A percentile compares a stretch with the other conserved stretches of the same genome.
phyloP scores from a whole-genome alignment of 92 coral and sea anemone species.

The Isaurus tuberculatus region DNA sequence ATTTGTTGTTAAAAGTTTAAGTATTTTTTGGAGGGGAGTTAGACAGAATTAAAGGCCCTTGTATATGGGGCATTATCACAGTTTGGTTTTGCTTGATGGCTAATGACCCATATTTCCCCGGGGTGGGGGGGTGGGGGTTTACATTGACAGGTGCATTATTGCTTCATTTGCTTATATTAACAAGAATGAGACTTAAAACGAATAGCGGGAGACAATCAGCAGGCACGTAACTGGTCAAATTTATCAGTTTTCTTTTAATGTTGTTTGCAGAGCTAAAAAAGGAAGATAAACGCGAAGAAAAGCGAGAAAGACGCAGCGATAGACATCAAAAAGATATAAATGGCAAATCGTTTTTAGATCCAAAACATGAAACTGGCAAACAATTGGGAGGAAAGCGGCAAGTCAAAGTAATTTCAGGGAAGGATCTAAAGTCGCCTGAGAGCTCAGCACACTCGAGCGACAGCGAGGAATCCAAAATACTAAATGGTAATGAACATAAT shows the following conservation, averaged over 20 bases:
- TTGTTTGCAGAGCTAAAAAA: constrained; percentile 25
- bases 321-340: constrained; percentile 36
- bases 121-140: too few relatives aligned
- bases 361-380: constrained; percentile 28
- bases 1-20: too few relatives aligned
- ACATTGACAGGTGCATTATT: too few relatives aligned
- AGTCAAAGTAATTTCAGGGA: constrained; percentile 17
- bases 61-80: too few relatives aligned
- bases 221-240: background rate
- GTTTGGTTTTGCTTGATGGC: too few relatives aligned
- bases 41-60: too few relatives aligned
- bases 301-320: constrained; percentile 51
- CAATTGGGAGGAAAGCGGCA: constrained; percentile 20
- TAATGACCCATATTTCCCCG: too few relatives aligned
- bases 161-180: too few relatives aligned
- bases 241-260: too few relatives aligned
- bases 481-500: constrained; percentile 1
- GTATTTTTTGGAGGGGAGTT: too few relatives aligned
- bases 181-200: too few relatives aligned
- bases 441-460: constrained; percentile 65
- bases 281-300: constrained; percentile 54
- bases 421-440: constrained; percentile 54
- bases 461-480: constrained; percentile 32
- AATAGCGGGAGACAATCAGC: too few relatives aligned
- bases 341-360: constrained; percentile 19